Evolutionary conservation across 2,113 vertebrate species (phyloP), one percentile per base, ranked within the genome.

Genomic region (Sprattus sprattus): DNA sequence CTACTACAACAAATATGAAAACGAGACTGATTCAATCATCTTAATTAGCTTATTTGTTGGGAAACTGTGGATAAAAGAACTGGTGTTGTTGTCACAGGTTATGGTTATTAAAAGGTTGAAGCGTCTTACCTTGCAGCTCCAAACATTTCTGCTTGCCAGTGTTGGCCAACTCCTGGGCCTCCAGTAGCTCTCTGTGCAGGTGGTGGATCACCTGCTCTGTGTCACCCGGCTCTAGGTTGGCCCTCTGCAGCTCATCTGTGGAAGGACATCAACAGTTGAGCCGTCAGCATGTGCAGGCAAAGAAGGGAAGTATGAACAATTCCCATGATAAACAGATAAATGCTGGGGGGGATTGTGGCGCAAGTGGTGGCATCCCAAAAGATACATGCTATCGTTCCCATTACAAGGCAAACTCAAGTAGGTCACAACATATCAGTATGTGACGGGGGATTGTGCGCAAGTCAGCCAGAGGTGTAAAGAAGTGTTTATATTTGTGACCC

Each of bases 131-230:
- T 97, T 99, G 97, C 85, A 99, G 96, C 93, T 99, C 97, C 91
- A 96, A 96, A 95, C 97, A 98, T 94, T 97, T 98, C 94, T 98
- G 97, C 93, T 97, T 98, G 94, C 97, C 97, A 71, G 96, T 94
- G 93, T 97, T 98, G 95, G 98, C 97, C 92, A 99, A 94, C 84
- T 98, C 97, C 95, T 98, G 98, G 89, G 97, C 98, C 93, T 98
- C 97, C 86, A 98, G 92, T 89, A 99, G 95, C 88, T 99, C 97
- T 90, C 96, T 96, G 92, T 97, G 97, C 91, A 99, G 95, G 39
- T 97, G 96, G 88, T 97, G 95, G 94, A 98, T 97, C 92, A 97
- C 97, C 94, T 97, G 96, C 89, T 99, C 98, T 86, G 97, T 93
- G 93, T 98, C 97, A 84, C 92, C 93, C 89, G 95, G 93, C 93